Conservation (phyloP, 2,113 vertebrate species). For the Haemorhous mexicanus region DNA sequence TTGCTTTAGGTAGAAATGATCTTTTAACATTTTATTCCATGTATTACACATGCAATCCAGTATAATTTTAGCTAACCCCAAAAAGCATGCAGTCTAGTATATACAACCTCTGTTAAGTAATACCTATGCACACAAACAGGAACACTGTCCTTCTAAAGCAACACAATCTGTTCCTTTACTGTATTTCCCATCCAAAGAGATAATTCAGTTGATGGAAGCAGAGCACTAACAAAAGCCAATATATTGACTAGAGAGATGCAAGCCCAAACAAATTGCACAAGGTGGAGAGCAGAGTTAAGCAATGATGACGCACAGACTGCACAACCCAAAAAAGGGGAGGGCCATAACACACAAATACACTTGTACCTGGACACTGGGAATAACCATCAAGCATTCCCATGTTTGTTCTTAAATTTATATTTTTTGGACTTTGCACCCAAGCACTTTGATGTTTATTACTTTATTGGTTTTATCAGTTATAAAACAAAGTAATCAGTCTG, state of each 20-base stretch:
- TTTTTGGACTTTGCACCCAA: neutral
- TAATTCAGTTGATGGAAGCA: conserved; percentile 6
- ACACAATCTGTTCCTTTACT: neutral
- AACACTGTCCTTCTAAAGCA: neutral
- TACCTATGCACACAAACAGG: neutral
- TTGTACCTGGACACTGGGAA: neutral
- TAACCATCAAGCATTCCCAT: neutral
- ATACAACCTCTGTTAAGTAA: neutral
- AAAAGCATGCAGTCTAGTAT: neutral
- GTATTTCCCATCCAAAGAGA: neutral
- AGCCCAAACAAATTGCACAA: conserved; percentile 12
- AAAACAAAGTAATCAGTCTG: neutral
- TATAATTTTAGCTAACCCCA: neutral
- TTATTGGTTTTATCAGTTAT: neutral
- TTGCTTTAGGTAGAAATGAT: neutral
- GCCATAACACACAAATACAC: neutral
- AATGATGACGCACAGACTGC: neutral
- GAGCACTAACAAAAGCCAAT: neutral
- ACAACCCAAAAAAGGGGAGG: neutral
- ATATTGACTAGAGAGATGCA: conserved; percentile 15
- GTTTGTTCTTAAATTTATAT: neutral
- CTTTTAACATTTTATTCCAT: neutral
- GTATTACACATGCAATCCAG: neutral
- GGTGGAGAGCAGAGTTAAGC: neutral
- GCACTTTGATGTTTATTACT: conserved; percentile 12